phyloP scores from a whole-genome alignment of 2,113 vertebrate species.

The Machaerirhynchus nigripectus region DNA sequence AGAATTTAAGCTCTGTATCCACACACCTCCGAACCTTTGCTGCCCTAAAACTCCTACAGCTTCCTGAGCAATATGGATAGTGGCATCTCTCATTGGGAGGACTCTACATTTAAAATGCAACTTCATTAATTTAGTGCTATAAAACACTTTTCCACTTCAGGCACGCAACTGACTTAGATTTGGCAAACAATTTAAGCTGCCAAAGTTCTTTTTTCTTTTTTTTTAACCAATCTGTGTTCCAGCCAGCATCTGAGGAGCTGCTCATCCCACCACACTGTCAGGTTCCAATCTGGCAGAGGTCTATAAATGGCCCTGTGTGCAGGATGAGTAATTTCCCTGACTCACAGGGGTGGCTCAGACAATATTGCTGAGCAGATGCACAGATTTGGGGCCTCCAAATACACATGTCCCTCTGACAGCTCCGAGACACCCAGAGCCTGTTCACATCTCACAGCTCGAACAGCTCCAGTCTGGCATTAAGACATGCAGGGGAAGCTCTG shows the following conservation, averaged over 20 bases:
- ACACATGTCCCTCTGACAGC: background rate
- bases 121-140: background rate
- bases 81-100: accelerated
- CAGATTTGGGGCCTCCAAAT: background rate
- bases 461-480: background rate
- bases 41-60: background rate
- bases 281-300: conserved; percentile 3
- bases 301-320: background rate
- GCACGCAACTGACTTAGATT: background rate
- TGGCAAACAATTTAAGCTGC: background rate
- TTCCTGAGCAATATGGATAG: accelerated
- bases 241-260: background rate
- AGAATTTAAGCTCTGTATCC: background rate
- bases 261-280: background rate
- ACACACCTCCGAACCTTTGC: background rate
- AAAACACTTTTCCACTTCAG: background rate
- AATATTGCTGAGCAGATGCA: background rate
- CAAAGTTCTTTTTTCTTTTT: background rate
- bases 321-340: background rate
- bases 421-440: background rate
- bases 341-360: background rate
- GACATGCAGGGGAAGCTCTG: accelerated
- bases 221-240: background rate
- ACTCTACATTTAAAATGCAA: background rate
- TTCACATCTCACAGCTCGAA: background rate